A percentile compares a stretch with the other conserved stretches of the same genome.
These are phyloP conservation scores for Rhagonycha lutea DNA, from an alignment of 2,888 invertebrate genomes.

Conservation along the genomic window DNA sequence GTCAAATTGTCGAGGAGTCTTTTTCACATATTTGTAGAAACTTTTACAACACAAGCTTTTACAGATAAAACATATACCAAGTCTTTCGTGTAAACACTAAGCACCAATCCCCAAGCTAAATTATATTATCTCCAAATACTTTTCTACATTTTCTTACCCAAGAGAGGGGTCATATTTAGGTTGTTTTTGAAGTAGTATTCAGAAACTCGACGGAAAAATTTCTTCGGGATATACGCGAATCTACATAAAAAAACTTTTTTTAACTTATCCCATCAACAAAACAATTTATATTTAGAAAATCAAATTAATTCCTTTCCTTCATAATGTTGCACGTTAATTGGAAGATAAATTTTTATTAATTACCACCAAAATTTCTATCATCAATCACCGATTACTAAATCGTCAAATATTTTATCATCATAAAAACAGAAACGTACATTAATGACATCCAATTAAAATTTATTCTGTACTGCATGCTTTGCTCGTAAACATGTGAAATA, in stretches of 20 bases:
- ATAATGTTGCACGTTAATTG: not conserved
- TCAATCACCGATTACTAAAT: not conserved
- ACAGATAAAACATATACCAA: conserved; percentile 20
- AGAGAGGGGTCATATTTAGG: conserved; percentile 23
- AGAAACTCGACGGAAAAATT: conserved; percentile 11
- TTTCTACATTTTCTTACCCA: conserved; percentile 16
- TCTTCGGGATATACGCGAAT: conserved; percentile 16
- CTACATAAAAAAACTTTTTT: not conserved
- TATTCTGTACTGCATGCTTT: not conserved
- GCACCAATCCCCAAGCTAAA: conserved; percentile 18
- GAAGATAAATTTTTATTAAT: not conserved
- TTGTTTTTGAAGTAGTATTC: conserved; percentile 19
- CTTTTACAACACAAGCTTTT: conserved; percentile 5
- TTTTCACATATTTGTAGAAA: conserved; percentile 19
- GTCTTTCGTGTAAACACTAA: conserved; percentile 15
- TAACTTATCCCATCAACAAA: not conserved
- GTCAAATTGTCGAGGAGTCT: conserved; percentile 17
- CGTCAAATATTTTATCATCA: not conserved
- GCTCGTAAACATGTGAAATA: not conserved
- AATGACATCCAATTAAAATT: not conserved
- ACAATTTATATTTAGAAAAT: not conserved
- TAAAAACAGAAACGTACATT: not conserved
- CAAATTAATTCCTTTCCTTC: not conserved
- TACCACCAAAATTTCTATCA: not conserved
- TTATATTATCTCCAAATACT: conserved; percentile 25